A percentile compares a stretch with the other conserved stretches of the same genome.
phyloP scores from a whole-genome alignment of 2,888 invertebrate genomes.

The Helicoverpa assulta region DNA sequence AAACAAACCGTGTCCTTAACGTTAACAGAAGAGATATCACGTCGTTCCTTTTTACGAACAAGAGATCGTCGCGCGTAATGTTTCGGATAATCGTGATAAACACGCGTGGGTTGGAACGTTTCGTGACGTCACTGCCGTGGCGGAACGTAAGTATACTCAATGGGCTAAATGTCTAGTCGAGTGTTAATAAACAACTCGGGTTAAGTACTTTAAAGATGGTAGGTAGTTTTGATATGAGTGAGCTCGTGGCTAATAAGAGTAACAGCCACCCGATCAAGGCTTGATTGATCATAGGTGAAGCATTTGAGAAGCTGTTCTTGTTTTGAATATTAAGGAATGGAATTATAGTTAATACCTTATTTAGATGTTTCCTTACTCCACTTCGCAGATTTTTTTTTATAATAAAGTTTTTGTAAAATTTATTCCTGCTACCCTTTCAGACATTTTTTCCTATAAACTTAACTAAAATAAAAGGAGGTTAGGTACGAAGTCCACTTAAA shows the following conservation, averaged over 20 bases:
- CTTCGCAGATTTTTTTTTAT: no score
- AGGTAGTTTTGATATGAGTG: not conserved
- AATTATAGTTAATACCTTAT: no score
- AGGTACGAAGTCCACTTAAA: conserved; percentile 1
- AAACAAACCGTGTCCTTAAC: conserved; percentile 54
- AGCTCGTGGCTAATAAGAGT: no score
- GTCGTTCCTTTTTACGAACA: conserved; percentile 65
- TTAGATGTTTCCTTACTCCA: no score
- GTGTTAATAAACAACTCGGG: conserved; percentile 42
- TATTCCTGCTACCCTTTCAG: no score
- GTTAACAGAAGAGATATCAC: conserved; percentile 64
- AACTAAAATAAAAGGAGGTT: no score
- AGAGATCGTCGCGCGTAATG: conserved; percentile 63
- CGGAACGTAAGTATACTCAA: conserved; percentile 48
- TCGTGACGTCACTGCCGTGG: conserved; percentile 40
- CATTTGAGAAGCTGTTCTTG: not conserved
- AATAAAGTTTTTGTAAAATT: no score
- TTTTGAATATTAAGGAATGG: no score
- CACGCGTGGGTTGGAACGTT: conserved; percentile 49
- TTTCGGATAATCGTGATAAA: conserved; percentile 63
- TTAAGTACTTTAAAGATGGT: conserved; percentile 11
- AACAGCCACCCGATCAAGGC: no score
- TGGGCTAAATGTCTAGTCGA: conserved; percentile 50
- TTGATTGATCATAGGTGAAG: no score
- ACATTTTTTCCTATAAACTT: no score